These are phyloP conservation scores for Pammene aurita DNA, from an alignment of 2,888 invertebrate species.

Conservation along the genomic window DNA sequence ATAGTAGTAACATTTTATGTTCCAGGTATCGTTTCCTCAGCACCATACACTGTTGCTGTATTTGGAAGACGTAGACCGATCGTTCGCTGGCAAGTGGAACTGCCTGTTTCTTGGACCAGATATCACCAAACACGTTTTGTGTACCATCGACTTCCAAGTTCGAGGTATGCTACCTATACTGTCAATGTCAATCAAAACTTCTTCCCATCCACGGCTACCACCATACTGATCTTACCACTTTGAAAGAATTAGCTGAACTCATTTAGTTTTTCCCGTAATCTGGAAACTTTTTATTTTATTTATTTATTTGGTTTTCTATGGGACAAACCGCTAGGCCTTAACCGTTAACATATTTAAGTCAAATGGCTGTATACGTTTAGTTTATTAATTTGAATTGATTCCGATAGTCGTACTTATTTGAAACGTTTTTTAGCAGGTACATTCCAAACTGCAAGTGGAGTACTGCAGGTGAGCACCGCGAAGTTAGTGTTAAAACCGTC, in stretches of 20 bases:
- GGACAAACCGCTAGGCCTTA: too few relatives aligned
- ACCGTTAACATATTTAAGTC: too few relatives aligned
- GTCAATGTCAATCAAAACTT: background rate
- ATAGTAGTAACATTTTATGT: background rate
- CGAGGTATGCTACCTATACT: background rate
- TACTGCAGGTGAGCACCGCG: slow-evolving; percentile 1
- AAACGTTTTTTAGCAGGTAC: background rate
- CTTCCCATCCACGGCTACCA: too few relatives aligned
- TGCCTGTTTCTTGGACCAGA: background rate
- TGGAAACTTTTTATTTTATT: too few relatives aligned
- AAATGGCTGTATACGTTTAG: too few relatives aligned
- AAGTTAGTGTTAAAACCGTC: background rate
- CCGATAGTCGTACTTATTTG: background rate
- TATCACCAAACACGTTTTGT: background rate
- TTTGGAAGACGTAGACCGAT: background rate
- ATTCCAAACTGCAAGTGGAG: background rate
- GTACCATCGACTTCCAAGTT: background rate
- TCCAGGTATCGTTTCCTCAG: background rate
- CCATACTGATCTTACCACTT: too few relatives aligned
- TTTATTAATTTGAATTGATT: too few relatives aligned
- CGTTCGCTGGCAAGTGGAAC: background rate
- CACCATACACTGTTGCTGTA: background rate
- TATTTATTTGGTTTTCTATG: too few relatives aligned
- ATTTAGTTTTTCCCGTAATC: too few relatives aligned
- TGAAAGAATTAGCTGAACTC: too few relatives aligned